Percentiles rank a stretch among this genome's conserved stretches.
Evolutionary conservation across 2,797 vertebrate genomes (phyloP).

Genomic region (Petrocephalus schoutedeni): DNA sequence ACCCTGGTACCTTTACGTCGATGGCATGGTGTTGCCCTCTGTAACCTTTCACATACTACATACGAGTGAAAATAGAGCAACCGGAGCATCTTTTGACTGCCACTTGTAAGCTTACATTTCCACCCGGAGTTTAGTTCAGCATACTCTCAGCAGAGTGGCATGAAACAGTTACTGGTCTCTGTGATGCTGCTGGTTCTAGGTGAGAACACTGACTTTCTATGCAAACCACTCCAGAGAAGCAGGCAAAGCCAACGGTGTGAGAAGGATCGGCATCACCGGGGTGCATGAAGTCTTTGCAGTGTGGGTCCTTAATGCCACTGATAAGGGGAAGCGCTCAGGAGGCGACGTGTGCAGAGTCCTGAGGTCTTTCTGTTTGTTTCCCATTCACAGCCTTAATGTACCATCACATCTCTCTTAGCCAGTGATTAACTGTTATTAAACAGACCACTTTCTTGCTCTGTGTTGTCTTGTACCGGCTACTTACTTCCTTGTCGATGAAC

Average conservation of each 20-base stretch:
- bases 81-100: neutral
- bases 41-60: neutral
- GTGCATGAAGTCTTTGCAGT: neutral
- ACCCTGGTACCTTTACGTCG: neutral
- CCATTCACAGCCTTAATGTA: constrained; percentile 41
- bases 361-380: constrained; percentile 4
- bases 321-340: neutral
- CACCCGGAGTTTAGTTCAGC: neutral
- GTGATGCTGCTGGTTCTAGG: neutral
- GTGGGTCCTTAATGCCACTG: neutral
- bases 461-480: neutral
- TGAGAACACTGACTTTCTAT: constrained; percentile 3
- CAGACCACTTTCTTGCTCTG: neutral
- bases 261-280: neutral
- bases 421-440: constrained; percentile 42
- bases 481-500: neutral
- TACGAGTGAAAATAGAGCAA: neutral
- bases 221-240: neutral
- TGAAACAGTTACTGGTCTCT: neutral
- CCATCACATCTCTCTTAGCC: constrained; percentile 28
- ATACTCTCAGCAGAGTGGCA: neutral
- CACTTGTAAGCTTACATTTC: neutral
- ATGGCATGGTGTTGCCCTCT: neutral
- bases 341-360: neutral
- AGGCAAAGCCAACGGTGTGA: neutral